Base-by-base conservation (phyloP, 2,797 vertebrate species). In the Rallus crepitans region DNA sequence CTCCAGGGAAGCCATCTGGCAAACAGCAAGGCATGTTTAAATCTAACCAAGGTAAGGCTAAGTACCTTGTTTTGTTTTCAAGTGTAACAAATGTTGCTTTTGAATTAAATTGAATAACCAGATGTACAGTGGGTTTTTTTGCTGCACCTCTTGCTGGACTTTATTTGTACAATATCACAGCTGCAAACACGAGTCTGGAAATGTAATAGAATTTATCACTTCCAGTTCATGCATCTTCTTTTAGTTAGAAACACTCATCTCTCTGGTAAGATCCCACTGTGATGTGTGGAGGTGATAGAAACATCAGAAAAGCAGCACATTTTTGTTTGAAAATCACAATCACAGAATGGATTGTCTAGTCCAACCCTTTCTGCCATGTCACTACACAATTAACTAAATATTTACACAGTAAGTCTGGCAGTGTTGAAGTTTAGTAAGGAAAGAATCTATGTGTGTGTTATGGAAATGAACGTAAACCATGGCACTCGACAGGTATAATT, bases 1-100 rank as follows among this genome's bases (percentile, higher is more conserved):
- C 98, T 12, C 98, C 99, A 20, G 98, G 99, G 90, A 99, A 98
- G 87, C 89, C 95, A 4, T 82, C 98, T 87, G 97, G 95, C 86
- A 98, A 98, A 95, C 81, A 98, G 30, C 98, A 97, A 53, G 96
- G 96, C 97, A 98, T 95, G 76, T 97, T 97, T 84, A 97, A 98
- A 63, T 92, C 98, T 68, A 80, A 97, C 30, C 97, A 97, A 98
- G 98, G 98, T 99, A 95, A 65, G 94, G 39, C 3, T 61, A 66
- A 33, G 30, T 65, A 35, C 65, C 40, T 82, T 47, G n/a, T 24
- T 91, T 64, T 71, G 11, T 71, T 95, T 60, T 81, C 47, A 25
- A 5, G 53, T 81, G 30, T 65, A 31, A 66, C 42, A 47, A 76
- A 79, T 76, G 48, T 12, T 56, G 59, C 61, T 82, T 93, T 78